These are phyloP conservation scores for Noctua janthe DNA, from an alignment of 2,888 invertebrate species.

Conservation along the genomic window DNA sequence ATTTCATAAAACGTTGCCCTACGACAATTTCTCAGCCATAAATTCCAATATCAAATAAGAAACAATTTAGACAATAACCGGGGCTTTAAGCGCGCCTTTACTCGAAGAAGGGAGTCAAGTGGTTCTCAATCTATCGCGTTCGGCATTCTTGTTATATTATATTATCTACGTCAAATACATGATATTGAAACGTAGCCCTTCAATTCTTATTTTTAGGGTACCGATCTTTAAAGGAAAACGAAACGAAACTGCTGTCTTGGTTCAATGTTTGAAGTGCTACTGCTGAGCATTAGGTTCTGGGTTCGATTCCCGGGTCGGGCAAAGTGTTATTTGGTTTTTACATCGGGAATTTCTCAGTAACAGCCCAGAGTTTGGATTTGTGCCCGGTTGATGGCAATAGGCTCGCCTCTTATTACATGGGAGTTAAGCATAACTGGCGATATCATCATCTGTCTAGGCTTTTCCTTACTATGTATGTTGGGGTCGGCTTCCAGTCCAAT, in stretches of 20 bases:
- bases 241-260: not conserved
- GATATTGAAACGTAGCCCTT: slow-evolving; percentile 25
- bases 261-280: not conserved
- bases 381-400: not conserved
- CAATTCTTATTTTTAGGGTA: not conserved
- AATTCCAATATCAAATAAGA: slow-evolving; percentile 49
- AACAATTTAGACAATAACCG: slow-evolving; percentile 29
- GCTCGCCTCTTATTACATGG: not conserved
- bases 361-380: not conserved
- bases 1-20: slow-evolving; percentile 8
- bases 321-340: not conserved
- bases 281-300: not conserved
- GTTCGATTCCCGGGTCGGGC: not conserved
- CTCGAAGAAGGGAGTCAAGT: slow-evolving; percentile 48
- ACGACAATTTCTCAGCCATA: slow-evolving; percentile 7
- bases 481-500: too few relatives aligned
- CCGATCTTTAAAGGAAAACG: not conserved
- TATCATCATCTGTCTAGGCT: too few relatives aligned
- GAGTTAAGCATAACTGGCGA: not conserved
- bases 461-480: too few relatives aligned
- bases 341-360: not conserved
- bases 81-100: slow-evolving; percentile 22
- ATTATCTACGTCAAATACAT: slow-evolving; percentile 36
- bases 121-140: slow-evolving; percentile 44
- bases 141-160: slow-evolving; percentile 34